These are phyloP conservation scores for Hippocampus mohnikei DNA, from an alignment of 2,113 vertebrate genomes.

Conservation along the genomic window DNA sequence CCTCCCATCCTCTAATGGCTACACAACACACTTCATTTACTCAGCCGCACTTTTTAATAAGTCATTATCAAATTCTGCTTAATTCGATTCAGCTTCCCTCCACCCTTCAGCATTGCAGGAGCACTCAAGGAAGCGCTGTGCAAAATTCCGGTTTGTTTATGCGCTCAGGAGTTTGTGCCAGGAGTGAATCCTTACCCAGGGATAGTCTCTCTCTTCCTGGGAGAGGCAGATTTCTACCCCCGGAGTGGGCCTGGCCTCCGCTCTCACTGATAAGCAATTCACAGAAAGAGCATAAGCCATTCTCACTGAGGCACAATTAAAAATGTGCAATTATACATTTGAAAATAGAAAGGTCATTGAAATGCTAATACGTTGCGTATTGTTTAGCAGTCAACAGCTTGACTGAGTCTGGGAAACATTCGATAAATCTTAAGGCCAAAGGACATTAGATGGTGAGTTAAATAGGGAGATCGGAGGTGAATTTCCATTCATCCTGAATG, in stretches of 20 bases:
- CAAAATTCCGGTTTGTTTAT: slow-evolving; percentile 38
- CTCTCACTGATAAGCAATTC: slow-evolving; percentile 52
- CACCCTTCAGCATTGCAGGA: slow-evolving; percentile 47
- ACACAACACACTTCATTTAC: slow-evolving; percentile 74
- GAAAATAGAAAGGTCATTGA: slow-evolving; percentile 7
- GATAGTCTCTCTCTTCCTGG: slow-evolving; percentile 39
- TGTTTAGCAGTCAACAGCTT: slow-evolving; percentile 16
- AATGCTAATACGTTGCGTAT: slow-evolving; percentile 8
- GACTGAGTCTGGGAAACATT: slow-evolving; percentile 3
- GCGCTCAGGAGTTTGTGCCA: slow-evolving; percentile 19
- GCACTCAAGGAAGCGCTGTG: slow-evolving; percentile 35
- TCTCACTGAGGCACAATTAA: slow-evolving; percentile 83
- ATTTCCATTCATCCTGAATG: no score
- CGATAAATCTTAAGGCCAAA: background rate
- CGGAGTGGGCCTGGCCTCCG: slow-evolving; percentile 42
- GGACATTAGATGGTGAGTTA: background rate
- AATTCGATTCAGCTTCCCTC: slow-evolving; percentile 52
- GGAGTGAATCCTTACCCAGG: slow-evolving; percentile 50
- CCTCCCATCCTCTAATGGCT: slow-evolving; percentile 70
- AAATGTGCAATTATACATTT: slow-evolving; percentile 69
- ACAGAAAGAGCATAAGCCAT: slow-evolving; percentile 78
- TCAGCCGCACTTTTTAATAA: slow-evolving; percentile 65
- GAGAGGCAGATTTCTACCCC: slow-evolving; percentile 48
- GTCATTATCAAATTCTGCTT: slow-evolving; percentile 69
- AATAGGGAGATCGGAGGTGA: background rate